A percentile compares a stretch with the other conserved stretches of the same genome.
Conservation (phyloP, 1,140 invertebrate genomes). For the Ctenoplectra terminalis region DNA sequence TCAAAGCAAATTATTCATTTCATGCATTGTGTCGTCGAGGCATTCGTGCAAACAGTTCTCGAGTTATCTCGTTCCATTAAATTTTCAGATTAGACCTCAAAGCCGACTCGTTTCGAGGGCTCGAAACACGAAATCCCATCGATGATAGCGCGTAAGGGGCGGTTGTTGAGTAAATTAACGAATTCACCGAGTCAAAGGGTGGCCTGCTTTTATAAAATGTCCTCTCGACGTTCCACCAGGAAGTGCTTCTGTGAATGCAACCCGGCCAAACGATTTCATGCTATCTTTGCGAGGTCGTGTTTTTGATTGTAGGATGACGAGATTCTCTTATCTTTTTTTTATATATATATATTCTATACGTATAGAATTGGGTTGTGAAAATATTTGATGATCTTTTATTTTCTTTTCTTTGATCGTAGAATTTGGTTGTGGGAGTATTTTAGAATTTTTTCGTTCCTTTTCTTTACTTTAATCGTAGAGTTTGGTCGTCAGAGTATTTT, state of each 20-base stretch:
- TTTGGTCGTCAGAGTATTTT: no score
- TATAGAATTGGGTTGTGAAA: no score
- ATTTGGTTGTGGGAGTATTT: no score
- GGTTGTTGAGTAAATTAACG: background rate
- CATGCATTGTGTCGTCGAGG: background rate
- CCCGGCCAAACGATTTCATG: no score
- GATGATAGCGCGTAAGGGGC: background rate
- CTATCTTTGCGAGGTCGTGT: background rate
- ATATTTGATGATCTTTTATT: no score
- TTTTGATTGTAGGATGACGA: no score
- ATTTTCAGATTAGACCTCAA: constrained; percentile 28
- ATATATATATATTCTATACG: no score
- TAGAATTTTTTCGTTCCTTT: no score
- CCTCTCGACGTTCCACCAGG: background rate
- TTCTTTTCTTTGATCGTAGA: no score
- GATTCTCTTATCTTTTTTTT: no score
- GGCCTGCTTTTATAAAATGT: background rate
- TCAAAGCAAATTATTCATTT: constrained; percentile 31
- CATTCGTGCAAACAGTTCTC: background rate
- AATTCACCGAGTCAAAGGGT: background rate
- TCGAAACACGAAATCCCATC: background rate
- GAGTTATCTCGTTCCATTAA: constrained; percentile 24
- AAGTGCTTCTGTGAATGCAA: background rate
- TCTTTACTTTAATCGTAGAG: no score
- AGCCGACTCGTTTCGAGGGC: background rate